Evolutionary conservation across 2,888 invertebrate genomes (phyloP).

Genomic region (Bhutanitis thaidina): DNA sequence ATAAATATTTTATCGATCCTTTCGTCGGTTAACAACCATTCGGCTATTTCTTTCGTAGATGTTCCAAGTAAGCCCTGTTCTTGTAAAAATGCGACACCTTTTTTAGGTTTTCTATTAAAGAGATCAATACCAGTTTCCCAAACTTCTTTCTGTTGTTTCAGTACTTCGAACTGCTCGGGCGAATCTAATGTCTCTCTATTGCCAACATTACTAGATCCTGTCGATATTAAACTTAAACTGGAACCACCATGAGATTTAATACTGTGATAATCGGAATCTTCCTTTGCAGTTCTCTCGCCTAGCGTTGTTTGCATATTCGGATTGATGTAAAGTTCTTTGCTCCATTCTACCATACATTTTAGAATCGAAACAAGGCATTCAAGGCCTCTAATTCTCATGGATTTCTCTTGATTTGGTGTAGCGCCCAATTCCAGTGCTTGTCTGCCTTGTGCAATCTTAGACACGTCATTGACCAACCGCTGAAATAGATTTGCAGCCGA

Average conservation of each 20-base stretch:
- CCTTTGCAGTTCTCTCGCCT: slow-evolving; percentile 80
- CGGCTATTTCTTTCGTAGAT: slow-evolving; percentile 92
- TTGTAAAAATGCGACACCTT: slow-evolving; percentile 95
- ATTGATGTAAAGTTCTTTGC: slow-evolving; percentile 97
- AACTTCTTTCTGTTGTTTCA: slow-evolving; percentile 99
- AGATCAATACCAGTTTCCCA: slow-evolving; percentile 99
- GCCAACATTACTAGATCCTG: slow-evolving; percentile 83
- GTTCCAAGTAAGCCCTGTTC: slow-evolving; percentile 93
- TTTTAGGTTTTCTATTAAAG: slow-evolving; percentile 97
- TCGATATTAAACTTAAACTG: slow-evolving; percentile 88
- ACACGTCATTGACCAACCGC: slow-evolving; percentile 95
- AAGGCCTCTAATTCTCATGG: slow-evolving; percentile 95
- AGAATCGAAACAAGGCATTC: slow-evolving; percentile 98
- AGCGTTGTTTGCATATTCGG: slow-evolving; percentile 92
- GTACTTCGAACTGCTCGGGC: slow-evolving; percentile 96
- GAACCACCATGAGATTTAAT: slow-evolving; percentile 90
- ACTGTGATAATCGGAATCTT: slow-evolving; percentile 77
- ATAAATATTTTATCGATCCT: slow-evolving; percentile 96
- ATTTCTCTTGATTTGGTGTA: slow-evolving; percentile 96
- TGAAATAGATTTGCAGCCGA: slow-evolving; percentile 99
- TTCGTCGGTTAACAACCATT: slow-evolving; percentile 96
- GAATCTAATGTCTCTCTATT: slow-evolving; percentile 90
- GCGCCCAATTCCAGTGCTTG: slow-evolving; percentile 97
- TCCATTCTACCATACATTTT: slow-evolving; percentile 99
- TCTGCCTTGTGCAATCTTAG: slow-evolving; percentile 97